These are phyloP conservation scores for Psettodes erumei DNA, from an alignment of 2,113 vertebrate species.

Conservation along the genomic window DNA sequence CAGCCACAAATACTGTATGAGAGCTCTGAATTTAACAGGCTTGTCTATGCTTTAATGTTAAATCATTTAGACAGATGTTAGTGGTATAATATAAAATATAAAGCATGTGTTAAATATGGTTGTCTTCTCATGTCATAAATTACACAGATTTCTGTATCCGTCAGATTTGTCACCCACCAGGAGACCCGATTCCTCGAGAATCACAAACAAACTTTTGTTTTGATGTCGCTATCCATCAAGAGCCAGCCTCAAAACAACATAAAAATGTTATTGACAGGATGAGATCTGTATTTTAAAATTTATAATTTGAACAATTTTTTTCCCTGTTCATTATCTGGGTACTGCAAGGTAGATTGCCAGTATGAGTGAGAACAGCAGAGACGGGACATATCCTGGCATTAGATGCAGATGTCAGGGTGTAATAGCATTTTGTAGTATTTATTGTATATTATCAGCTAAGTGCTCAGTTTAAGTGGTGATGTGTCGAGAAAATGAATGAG, in stretches of 20 bases:
- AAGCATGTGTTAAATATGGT: not conserved
- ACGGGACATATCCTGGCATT: not conserved
- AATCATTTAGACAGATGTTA: not conserved
- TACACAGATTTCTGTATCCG: not conserved
- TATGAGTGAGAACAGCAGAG: not conserved
- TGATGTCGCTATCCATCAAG: not conserved
- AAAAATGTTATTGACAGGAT: not conserved
- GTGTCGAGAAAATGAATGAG: not conserved
- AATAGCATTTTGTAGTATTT: not conserved
- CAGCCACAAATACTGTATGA: not conserved
- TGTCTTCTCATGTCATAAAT: not conserved
- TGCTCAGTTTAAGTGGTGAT: not conserved
- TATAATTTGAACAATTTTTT: not conserved
- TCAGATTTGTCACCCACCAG: not conserved
- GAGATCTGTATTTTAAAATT: slow-evolving; percentile 13
- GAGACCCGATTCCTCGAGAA: no score
- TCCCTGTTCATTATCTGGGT: not conserved
- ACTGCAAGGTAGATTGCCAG: not conserved
- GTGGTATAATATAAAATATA: not conserved
- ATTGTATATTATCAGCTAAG: not conserved
- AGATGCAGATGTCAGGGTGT: not conserved
- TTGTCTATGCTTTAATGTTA: not conserved
- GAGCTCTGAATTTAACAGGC: not conserved
- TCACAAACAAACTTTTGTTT: not conserved
- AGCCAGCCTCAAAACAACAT: slow-evolving; percentile 8